Evolutionary conservation across 37 sponge, comb jelly and placozoan genomes (phyloP), one percentile per base, ranked within the genome.

Genomic region (Tethya wilhelma): DNA sequence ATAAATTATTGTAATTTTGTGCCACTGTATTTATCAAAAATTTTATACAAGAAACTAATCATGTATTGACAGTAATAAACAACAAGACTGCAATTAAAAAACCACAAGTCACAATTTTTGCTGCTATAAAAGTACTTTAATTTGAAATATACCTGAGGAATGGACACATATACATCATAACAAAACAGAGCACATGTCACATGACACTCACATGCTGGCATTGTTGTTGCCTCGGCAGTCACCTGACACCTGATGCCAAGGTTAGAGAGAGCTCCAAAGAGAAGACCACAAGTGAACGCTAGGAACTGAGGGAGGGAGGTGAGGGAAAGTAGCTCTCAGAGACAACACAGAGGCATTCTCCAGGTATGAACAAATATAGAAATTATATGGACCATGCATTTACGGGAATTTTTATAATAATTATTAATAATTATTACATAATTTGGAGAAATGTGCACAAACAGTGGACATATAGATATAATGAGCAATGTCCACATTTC

Each of bases 341-440:
- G 97, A 97, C 44, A 97, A 97, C 67, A 65, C 62, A 31, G 75
- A 86, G 58, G 95, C 95, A 0, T 97, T 94, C 82, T 73, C 46
- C 14, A 74, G 92, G 91, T 96, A 32, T 78, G 4, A 65, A 11
- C 33, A 34, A 4, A 58, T 14, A 4, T 28, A 9, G 23, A 58
- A 58, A 4, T 49, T 19, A 14, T 49, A 19, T 19, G 53, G 14
- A n/a, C n/a, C n/a, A n/a, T n/a, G n/a, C n/a, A n/a, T n/a, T n/a
- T n/a, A n/a, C n/a, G n/a, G n/a, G n/a, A n/a, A n/a, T n/a, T n/a
- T n/a, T n/a, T n/a, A n/a, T n/a, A n/a, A n/a, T n/a, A n/a, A n/a
- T n/a, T n/a, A n/a, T n/a, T n/a, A n/a, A n/a, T n/a, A n/a, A n/a
- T n/a, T n/a, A n/a, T n/a, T n/a, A n/a, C n/a, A n/a, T n/a, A n/a